phyloP scores from a whole-genome alignment of 2,797 vertebrate genomes.

The Tachyglossus aculeatus region DNA sequence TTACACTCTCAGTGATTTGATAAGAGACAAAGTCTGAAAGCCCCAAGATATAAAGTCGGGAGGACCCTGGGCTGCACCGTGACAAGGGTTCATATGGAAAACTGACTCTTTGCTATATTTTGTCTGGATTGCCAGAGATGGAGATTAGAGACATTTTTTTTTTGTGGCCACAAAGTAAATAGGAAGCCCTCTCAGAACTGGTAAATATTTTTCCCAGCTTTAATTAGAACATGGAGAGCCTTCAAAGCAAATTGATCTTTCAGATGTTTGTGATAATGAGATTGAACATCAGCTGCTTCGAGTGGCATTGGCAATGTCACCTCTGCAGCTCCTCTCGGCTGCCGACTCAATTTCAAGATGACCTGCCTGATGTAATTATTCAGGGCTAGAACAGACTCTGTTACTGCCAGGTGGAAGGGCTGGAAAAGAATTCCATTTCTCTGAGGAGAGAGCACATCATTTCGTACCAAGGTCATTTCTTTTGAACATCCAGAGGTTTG shows the following conservation, averaged over 20 bases:
- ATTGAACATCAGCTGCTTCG: constrained; percentile 6
- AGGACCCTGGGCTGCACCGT: too few species aligned
- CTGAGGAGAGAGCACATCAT: too few species aligned
- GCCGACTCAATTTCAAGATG: not conserved
- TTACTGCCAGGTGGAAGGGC: too few species aligned
- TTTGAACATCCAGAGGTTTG: too few species aligned
- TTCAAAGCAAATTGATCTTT: not conserved
- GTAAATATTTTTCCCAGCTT: not conserved
- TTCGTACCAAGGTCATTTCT: too few species aligned
- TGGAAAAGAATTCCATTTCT: too few species aligned
- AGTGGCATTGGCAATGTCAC: accelerated
- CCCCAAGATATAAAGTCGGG: not conserved
- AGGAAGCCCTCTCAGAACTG: not conserved
- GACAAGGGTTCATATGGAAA: too few species aligned
- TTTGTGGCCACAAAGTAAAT: not conserved
- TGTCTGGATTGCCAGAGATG: not conserved
- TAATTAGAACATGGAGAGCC: accelerated
- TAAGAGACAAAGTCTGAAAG: not conserved
- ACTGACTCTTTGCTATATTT: not conserved
- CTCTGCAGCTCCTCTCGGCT: not conserved
- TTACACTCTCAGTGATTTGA: too few species aligned
- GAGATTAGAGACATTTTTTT: not conserved
- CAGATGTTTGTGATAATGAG: not conserved
- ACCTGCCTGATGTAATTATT: not conserved
- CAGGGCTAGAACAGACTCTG: too few species aligned